phyloP scores from a whole-genome alignment of 1,140 invertebrate species.

The Sarcophaga peregrina region DNA sequence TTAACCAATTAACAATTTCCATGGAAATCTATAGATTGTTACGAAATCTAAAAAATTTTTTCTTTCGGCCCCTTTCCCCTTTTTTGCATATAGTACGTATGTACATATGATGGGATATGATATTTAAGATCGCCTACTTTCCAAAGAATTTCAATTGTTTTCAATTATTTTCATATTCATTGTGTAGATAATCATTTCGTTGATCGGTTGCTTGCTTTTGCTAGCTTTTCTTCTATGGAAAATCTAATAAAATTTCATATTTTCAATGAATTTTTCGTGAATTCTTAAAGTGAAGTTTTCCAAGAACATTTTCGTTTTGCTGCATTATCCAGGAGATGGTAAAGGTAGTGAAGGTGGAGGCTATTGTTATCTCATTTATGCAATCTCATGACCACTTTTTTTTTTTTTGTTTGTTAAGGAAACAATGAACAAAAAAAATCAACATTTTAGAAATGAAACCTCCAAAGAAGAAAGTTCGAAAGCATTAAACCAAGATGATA shows the following conservation, averaged over 20 bases:
- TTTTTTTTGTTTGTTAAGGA: neutral
- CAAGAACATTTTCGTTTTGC: neutral
- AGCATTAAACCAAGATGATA: neutral
- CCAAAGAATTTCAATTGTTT: conserved; percentile 17
- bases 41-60: neutral
- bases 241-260: conserved; percentile 5
- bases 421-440: neutral
- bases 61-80: too few relatives aligned
- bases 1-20: conserved; percentile 2
- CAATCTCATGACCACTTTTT: neutral
- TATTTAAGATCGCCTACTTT: neutral
- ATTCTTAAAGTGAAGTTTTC: neutral
- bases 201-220: neutral
- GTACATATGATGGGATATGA: too few relatives aligned
- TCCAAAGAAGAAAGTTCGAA: conserved; percentile 19
- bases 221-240: neutral
- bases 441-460: conserved; percentile 6
- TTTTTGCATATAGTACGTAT: too few relatives aligned
- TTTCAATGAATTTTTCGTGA: conserved; percentile 4
- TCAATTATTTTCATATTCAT: conserved; percentile 21
- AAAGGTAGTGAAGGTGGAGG: too few relatives aligned
- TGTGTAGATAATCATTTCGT: neutral
- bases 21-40: neutral
- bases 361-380: conserved; percentile 4
- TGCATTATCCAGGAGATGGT: too few relatives aligned